These are phyloP conservation scores for Cromileptes altivelis DNA, from an alignment of 2,113 vertebrate genomes.

Conservation along the genomic window DNA sequence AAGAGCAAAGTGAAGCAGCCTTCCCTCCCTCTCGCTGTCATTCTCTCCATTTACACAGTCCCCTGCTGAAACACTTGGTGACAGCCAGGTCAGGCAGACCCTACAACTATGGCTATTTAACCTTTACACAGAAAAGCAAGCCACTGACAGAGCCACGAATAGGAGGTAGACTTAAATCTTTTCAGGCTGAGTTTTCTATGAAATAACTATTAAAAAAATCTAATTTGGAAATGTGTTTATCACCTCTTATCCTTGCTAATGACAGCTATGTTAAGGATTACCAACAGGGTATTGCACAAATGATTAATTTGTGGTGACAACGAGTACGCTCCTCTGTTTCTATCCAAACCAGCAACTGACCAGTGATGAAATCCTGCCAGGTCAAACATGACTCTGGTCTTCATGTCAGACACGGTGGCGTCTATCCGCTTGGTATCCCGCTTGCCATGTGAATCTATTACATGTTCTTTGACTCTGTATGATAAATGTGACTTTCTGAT, in stretches of 20 bases:
- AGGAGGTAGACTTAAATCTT: neutral
- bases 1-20: conserved; percentile 63
- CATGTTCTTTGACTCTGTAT: neutral
- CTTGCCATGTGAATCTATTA: no score
- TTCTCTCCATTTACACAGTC: conserved; percentile 32
- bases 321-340: neutral
- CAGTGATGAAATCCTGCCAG: conserved; percentile 5
- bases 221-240: neutral
- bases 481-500: neutral
- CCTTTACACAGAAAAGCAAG: conserved; percentile 28
- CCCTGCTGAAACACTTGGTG: conserved; percentile 22
- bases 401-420: neutral
- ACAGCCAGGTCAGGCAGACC: conserved; percentile 58
- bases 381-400: conserved; percentile 32
- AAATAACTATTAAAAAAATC: neutral
- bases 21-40: conserved; percentile 22
- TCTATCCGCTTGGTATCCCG: neutral
- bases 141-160: neutral
- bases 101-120: conserved; percentile 37
- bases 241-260: neutral
- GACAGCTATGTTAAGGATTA: neutral
- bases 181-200: neutral
- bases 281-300: neutral
- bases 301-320: neutral
- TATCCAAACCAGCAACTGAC: neutral